phyloP scores from a whole-genome alignment of 2,113 vertebrate genomes.

The Corydoras sp. region DNA sequence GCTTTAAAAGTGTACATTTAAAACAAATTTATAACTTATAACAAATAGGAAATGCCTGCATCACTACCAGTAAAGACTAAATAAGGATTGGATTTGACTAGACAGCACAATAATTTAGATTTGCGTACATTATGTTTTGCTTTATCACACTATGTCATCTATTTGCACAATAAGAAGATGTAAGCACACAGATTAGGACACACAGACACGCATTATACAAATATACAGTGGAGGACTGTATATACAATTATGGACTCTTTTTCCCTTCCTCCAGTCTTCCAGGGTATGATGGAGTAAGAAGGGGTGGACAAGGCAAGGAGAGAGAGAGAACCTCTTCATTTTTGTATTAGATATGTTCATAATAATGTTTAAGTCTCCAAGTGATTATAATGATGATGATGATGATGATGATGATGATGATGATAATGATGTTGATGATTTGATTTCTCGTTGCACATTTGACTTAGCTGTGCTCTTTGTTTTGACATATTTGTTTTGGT shows the following conservation, averaged over 20 bases:
- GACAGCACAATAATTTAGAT: slow-evolving; percentile 58
- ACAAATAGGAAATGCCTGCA: slow-evolving; percentile 49
- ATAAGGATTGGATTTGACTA: slow-evolving; percentile 32
- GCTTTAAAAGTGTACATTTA: slow-evolving; percentile 1
- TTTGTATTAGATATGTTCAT: slow-evolving; percentile 56
- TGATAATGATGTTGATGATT: slow-evolving; percentile 46
- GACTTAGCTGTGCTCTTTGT: slow-evolving; percentile 38
- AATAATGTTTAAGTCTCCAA: slow-evolving; percentile 38
- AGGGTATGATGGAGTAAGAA: slow-evolving; percentile 54
- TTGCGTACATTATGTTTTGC: slow-evolving; percentile 42
- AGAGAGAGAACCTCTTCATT: slow-evolving; percentile 61
- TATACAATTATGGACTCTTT: slow-evolving; percentile 20
- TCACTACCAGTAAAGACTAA: slow-evolving; percentile 2
- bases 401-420: slow-evolving; percentile 13
- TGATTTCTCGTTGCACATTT: slow-evolving; percentile 38
- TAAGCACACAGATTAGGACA: slow-evolving; percentile 1
- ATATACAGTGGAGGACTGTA: background rate
- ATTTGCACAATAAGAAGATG: slow-evolving; percentile 30
- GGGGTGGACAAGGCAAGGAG: slow-evolving; percentile 51
- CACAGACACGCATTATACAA: slow-evolving; percentile 1
- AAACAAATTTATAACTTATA: slow-evolving; percentile 34
- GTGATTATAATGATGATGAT: slow-evolving; percentile 26
- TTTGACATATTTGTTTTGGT: slow-evolving; percentile 41
- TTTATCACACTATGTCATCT: slow-evolving; percentile 3
- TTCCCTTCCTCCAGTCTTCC: slow-evolving; percentile 61